A percentile compares a stretch with the other conserved stretches of the same genome.
Evolutionary conservation across 2,797 vertebrate species (phyloP).

Genomic region (Halcyon leucocephala): DNA sequence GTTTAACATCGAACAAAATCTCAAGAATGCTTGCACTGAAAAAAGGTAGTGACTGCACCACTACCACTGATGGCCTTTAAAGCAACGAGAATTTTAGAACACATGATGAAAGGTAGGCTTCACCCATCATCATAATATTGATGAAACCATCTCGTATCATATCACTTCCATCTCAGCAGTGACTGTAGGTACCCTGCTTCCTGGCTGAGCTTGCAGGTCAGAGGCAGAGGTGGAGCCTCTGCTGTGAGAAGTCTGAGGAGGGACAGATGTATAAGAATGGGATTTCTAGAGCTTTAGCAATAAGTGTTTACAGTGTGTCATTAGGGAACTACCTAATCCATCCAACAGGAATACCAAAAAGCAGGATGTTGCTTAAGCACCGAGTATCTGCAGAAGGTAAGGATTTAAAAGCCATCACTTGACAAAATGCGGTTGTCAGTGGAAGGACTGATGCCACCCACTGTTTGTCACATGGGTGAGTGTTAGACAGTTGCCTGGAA

Average conservation of each 20-base stretch:
- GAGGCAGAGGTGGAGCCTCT: neutral
- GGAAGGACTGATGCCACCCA: neutral
- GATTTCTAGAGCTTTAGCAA: neutral
- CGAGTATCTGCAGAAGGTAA: neutral
- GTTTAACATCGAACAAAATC: neutral
- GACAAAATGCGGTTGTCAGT: neutral
- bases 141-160: neutral
- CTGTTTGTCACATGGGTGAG: fast-evolving
- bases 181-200: neutral
- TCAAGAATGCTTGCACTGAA: neutral
- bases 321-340: neutral
- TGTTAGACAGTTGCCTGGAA: neutral
- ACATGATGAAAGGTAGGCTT: neutral
- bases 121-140: neutral
- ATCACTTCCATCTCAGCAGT: neutral
- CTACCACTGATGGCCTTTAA: neutral
- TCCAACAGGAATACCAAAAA: neutral
- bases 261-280: neutral
- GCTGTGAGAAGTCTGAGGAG: neutral
- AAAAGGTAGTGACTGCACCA: neutral
- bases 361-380: neutral
- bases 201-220: neutral
- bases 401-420: neutral
- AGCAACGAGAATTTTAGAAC: neutral
- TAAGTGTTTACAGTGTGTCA: neutral